These are phyloP conservation scores for Cavia porcellus DNA, from an alignment of 2,113 vertebrate species.

Conservation along the genomic window DNA sequence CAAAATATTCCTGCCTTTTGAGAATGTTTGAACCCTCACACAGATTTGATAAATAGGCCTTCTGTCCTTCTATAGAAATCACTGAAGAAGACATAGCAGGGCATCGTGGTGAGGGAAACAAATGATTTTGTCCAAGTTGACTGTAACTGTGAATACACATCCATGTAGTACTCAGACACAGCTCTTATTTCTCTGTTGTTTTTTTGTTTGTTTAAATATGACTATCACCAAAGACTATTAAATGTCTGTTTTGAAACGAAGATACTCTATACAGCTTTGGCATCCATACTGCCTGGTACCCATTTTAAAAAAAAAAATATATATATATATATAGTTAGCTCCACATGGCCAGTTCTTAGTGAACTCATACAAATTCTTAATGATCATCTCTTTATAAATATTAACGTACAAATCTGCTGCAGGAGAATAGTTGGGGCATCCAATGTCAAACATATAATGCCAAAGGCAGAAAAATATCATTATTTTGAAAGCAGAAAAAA, in stretches of 20 bases:
- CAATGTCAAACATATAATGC: constrained; percentile 67
- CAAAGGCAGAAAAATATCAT: neutral
- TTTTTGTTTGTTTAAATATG: neutral
- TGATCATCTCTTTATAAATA: constrained; percentile 69
- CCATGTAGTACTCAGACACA: neutral
- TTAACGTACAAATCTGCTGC: constrained; percentile 66
- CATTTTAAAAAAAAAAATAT: constrained; percentile 59
- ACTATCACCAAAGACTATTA: constrained; percentile 22
- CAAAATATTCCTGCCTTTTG: neutral
- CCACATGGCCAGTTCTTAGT: constrained; percentile 61
- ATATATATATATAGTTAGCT: constrained; percentile 63
- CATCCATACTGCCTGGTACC: constrained; percentile 19
- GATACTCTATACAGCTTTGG: neutral
- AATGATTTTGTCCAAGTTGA: neutral
- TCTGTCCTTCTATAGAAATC: constrained; percentile 9
- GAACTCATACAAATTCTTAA: constrained; percentile 67
- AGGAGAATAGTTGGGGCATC: constrained; percentile 48
- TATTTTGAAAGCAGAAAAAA: constrained; percentile 63
- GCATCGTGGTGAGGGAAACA: neutral
- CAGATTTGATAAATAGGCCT: neutral
- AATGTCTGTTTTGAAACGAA: constrained; percentile 54
- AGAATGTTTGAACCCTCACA: neutral
- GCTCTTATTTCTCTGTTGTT: neutral
- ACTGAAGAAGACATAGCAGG: neutral
- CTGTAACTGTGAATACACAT: neutral